A percentile compares a stretch with the other conserved stretches of the same genome.
Conservation (phyloP, 2,797 vertebrate species). For the Urosaurus nigricauda region DNA sequence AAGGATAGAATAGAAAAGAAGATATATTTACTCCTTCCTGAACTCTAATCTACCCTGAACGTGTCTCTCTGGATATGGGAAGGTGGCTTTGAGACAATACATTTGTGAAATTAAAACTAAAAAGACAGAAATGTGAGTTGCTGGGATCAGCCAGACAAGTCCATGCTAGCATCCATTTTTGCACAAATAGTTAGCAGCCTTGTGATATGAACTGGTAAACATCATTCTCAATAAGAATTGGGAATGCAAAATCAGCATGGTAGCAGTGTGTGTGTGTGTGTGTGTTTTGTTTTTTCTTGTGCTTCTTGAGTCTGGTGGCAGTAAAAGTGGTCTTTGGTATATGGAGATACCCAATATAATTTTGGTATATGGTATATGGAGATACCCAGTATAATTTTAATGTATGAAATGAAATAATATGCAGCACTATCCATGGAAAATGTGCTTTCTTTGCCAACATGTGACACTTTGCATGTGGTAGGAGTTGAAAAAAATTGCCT, state of each 20-base stretch:
- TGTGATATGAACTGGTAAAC: neutral
- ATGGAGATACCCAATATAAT: fast-evolving
- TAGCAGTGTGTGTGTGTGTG: neutral
- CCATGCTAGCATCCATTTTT: neutral
- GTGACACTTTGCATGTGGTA: slow-evolving; percentile 7
- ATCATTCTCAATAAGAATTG: neutral
- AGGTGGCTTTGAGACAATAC: neutral
- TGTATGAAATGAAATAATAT: too few relatives aligned
- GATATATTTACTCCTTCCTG: neutral
- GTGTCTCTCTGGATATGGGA: neutral
- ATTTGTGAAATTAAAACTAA: neutral
- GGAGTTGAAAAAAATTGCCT: slow-evolving; percentile 33
- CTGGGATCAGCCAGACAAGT: neutral
- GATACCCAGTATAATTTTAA: fast-evolving
- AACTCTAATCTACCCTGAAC: neutral
- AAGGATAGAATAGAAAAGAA: neutral
- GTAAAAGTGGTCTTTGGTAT: slow-evolving; percentile 23
- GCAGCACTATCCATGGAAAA: fast-evolving
- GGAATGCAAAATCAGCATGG: neutral
- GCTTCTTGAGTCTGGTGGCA: fast-evolving
- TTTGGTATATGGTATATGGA: slow-evolving; percentile 16
- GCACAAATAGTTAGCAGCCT: neutral
- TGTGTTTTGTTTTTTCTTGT: neutral
- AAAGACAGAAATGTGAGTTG: neutral
- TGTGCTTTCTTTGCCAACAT: neutral